Evolutionary conservation across 2,888 invertebrate genomes (phyloP).

Genomic region (Hyles lineata): DNA sequence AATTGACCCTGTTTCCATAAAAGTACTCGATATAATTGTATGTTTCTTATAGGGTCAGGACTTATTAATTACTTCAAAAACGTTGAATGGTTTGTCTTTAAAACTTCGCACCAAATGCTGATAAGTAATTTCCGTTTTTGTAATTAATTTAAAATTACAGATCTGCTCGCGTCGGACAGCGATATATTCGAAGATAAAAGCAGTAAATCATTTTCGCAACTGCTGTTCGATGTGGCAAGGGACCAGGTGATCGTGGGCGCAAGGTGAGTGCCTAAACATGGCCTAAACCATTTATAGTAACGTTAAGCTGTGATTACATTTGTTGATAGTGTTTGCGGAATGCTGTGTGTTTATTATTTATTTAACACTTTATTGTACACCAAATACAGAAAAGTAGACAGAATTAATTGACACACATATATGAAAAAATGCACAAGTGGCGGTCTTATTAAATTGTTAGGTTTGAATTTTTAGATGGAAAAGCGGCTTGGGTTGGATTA

Average conservation of each 20-base stretch:
- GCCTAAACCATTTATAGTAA: constrained; percentile 36
- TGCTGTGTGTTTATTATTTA: neutral
- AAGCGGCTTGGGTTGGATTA: too few relatives aligned
- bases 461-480: too few relatives aligned
- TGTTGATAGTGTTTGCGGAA: neutral
- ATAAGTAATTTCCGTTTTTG: constrained; percentile 20
- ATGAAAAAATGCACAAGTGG: too few relatives aligned
- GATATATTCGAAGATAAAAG: constrained; percentile 89
- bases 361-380: too few relatives aligned
- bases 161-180: constrained; percentile 84
- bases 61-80: neutral
- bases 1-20: too few relatives aligned
- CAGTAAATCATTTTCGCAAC: constrained; percentile 91
- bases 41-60: too few relatives aligned
- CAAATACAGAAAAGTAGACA: too few relatives aligned
- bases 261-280: constrained; percentile 86
- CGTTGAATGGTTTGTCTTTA: neutral
- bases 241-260: constrained; percentile 96
- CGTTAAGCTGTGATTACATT: constrained; percentile 24
- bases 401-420: too few relatives aligned
- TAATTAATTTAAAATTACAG: constrained; percentile 49
- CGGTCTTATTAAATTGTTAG: too few relatives aligned
- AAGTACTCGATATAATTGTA: too few relatives aligned
- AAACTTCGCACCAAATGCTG: neutral
- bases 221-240: constrained; percentile 93